Base-by-base conservation (phyloP, 2,888 invertebrate genomes). In the Congeria kusceri region DNA sequence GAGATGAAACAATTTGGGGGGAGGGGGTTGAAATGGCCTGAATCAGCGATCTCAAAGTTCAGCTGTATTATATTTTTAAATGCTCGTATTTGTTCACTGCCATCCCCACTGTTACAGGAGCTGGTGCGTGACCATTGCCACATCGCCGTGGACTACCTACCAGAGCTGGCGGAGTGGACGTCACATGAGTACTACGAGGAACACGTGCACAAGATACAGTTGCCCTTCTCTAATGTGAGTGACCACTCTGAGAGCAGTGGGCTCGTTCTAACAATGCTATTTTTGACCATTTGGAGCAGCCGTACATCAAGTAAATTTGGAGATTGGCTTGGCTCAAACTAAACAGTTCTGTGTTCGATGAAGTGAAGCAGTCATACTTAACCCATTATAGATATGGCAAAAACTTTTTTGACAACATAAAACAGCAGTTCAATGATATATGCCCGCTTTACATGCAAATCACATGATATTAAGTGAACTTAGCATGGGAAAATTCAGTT, bases 181-280 rank as follows among this genome's bases (percentile, higher is more conserved):
- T 96, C 96, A 87, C 94, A 96, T 1, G 97, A 97, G 75, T 96
- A 96, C 92, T 93, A 92, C 76, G 97, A 97, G 85, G 94, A 95
- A 7, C 95, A 97, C 94, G 97, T 97, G 0, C 96, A 96, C 89
- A 96, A 96, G 92, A 96, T 98, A 77, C 98, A 98, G 91, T 94
- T 98, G 80, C 98, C 98, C 0, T 98, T 96, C 92, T 95, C 96
- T 28, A 92, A 92, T 70, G 92, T 93, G 73, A 86, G 88, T 39
- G 23, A 7, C 46, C 39, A 9, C 39, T 11, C 39, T 39, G 4
- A 32, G 4, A 11, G 32, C 32, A 4, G 4, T 32, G 4, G 11
- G 32, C 11, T 7, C 32, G 11, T 39, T 39, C 39, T 39, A 13
- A 39, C 15, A 15, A 39, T 39, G 15, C n/a, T n/a, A n/a, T n/a